Percentiles rank a stretch among this genome's conserved stretches.
These are phyloP conservation scores for Latheticus oryzae DNA, from an alignment of 2,888 invertebrate genomes.

Conservation along the genomic window DNA sequence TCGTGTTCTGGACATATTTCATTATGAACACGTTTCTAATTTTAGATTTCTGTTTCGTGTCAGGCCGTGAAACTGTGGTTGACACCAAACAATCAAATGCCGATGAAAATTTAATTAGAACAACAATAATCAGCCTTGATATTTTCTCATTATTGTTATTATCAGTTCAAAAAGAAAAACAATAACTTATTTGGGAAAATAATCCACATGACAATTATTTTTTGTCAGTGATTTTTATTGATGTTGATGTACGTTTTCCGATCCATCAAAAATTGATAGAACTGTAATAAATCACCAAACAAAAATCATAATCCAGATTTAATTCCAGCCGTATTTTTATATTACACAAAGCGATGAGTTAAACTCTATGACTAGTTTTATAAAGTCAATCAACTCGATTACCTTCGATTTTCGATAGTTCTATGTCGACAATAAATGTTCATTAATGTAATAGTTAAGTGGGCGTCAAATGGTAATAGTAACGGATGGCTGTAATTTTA, in stretches of 20 bases:
- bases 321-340: conserved; percentile 37
- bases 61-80: conserved; percentile 43
- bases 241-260: conserved; percentile 33
- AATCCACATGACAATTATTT: conserved; percentile 14
- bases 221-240: conserved; percentile 15
- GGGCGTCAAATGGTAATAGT: conserved; percentile 35
- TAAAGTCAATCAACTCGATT: conserved; percentile 45
- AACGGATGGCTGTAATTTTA: conserved; percentile 13
- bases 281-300: conserved; percentile 31
- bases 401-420: conserved; percentile 46
- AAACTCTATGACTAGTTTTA: conserved; percentile 38
- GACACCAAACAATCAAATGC: conserved; percentile 43
- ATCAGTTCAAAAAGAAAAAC: no score
- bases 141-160: no score
- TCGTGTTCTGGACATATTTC: conserved; percentile 44
- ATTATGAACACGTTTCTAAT: conserved; percentile 44
- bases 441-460: conserved; percentile 31
- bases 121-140: conserved; percentile 31
- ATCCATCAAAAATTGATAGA: conserved; percentile 37
- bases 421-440: conserved; percentile 8
- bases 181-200: conserved; percentile 1
- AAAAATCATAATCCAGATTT: conserved; percentile 29
- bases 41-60: conserved; percentile 44
- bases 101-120: conserved; percentile 42
- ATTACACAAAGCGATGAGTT: conserved; percentile 29